A percentile compares a stretch with the other conserved stretches of the same genome.
Conservation (phyloP, 1,140 invertebrate genomes). For the Trinorchestia longiramus region DNA sequence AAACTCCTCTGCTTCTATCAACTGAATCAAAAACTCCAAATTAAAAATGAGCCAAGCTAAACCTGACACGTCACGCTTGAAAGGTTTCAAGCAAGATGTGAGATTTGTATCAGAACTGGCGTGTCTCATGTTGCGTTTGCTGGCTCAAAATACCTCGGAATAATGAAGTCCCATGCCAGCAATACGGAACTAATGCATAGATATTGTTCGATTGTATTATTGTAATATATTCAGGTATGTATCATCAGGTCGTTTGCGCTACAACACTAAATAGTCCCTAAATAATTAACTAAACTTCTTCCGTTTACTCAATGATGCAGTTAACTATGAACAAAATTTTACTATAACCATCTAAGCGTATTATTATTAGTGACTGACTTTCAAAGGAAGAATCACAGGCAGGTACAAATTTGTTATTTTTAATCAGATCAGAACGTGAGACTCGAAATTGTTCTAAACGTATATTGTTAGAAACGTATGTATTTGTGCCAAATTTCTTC, state of each 20-base stretch:
- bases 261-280: neutral
- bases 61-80: neutral
- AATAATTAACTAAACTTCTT: neutral
- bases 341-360: no score
- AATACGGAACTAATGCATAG: no score
- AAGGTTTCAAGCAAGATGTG: neutral
- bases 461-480: no score
- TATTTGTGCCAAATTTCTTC: neutral
- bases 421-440: no score
- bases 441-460: no score
- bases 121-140: neutral
- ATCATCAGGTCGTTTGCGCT: neutral
- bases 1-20: slow-evolving; percentile 14
- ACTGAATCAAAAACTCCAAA: slow-evolving; percentile 28
- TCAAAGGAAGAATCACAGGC: no score
- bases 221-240: neutral
- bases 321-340: no score
- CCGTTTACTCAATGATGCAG: neutral
- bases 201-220: neutral
- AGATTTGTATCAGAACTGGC: neutral
- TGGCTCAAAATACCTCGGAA: no score
- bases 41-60: neutral
- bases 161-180: no score
- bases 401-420: no score
- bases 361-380: no score